Conservation (phyloP, 2,113 vertebrate species). For the Protobothrops mucrosquamatus region DNA sequence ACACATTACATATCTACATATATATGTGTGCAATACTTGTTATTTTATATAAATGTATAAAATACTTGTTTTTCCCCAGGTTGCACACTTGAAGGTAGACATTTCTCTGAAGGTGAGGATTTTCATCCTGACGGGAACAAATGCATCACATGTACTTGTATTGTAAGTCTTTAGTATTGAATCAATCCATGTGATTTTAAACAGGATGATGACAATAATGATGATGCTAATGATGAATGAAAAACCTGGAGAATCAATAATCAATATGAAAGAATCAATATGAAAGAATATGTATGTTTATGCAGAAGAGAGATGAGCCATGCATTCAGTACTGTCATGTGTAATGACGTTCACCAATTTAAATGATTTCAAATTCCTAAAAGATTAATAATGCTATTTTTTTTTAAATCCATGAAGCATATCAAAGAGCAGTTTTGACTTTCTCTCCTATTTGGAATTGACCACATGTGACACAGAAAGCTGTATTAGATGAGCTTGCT, state of each 20-base stretch:
- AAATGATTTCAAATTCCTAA: neutral
- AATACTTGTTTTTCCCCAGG: constrained; percentile 68
- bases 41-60: neutral
- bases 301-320: neutral
- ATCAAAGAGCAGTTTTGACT: neutral
- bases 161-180: constrained; percentile 79
- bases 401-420: neutral
- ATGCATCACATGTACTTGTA: constrained; percentile 89
- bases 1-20: neutral
- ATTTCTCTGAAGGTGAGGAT: constrained; percentile 89
- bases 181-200: constrained; percentile 42
- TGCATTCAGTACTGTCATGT: neutral
- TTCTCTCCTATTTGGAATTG: neutral
- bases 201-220: neutral
- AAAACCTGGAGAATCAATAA: constrained; percentile 9
- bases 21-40: neutral
- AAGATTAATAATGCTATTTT: neutral
- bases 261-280: neutral
- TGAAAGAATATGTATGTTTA: neutral
- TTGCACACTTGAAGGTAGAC: constrained; percentile 89
- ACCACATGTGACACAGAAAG: neutral
- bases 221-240: neutral
- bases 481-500: neutral
- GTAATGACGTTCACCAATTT: neutral
- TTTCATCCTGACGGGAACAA: constrained; percentile 89